Evolutionary conservation across 92 coral and sea anemone genomes (phyloP).

Genomic region (Paragorgia papillata): DNA sequence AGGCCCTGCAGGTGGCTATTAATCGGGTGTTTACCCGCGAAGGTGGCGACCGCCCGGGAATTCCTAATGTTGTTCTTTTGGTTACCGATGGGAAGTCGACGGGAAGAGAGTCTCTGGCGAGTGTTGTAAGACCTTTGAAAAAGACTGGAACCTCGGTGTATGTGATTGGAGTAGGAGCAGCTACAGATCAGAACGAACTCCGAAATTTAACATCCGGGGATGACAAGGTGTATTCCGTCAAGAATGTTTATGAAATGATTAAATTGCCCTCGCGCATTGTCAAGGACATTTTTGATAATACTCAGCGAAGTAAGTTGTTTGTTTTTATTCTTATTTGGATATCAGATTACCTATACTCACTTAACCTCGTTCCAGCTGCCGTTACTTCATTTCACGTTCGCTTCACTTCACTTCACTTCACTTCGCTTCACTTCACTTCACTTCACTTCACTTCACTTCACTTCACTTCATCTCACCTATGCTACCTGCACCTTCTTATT

Average conservation of each 20-base stretch:
- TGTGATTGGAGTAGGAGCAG: constrained; percentile 67
- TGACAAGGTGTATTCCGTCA: constrained; percentile 10
- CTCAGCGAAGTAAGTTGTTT: constrained; percentile 7
- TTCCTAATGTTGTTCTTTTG: constrained; percentile 69
- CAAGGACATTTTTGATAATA: constrained; percentile 11
- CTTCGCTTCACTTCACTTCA: background rate
- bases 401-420: background rate
- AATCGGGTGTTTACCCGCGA: constrained; percentile 37
- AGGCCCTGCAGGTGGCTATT: constrained; percentile 18
- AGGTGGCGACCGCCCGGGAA: constrained; percentile 62
- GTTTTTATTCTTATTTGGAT: background rate
- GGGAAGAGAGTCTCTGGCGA: constrained; percentile 56
- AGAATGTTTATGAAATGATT: constrained; percentile 33
- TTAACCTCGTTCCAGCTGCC: background rate
- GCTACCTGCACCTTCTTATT: too few species aligned
- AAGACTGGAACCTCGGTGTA: constrained; percentile 64
- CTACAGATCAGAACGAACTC: constrained; percentile 58
- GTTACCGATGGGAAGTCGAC: constrained; percentile 74
- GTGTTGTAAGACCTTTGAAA: constrained; percentile 64
- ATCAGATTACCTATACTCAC: too few species aligned
- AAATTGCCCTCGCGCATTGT: constrained; percentile 17
- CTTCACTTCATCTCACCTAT: too few species aligned
- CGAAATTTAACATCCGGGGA: constrained; percentile 21
- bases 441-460: too few species aligned
- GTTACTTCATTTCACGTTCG: too few species aligned